phyloP scores from a whole-genome alignment of 1,140 invertebrate species.

The Drosophila kanapiae region DNA sequence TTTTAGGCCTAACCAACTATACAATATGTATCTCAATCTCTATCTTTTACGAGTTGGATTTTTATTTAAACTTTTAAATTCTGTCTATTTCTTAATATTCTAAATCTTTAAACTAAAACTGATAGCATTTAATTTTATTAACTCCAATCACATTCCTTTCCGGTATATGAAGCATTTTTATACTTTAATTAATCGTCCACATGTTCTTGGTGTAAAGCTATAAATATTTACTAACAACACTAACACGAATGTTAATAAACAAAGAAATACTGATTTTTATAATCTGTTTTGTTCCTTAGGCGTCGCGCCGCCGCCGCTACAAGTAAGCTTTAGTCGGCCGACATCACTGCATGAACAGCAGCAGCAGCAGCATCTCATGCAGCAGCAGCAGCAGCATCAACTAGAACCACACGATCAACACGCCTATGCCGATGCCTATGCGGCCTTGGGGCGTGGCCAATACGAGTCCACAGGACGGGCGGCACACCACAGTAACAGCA shows the following conservation, averaged over 20 bases:
- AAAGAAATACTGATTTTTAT: slow-evolving; percentile 3
- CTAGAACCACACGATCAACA: slow-evolving; percentile 70
- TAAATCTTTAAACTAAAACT: no score
- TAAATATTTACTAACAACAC: slow-evolving; percentile 16
- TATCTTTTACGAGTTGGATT: no score
- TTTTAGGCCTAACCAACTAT: no score
- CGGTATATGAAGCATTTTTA: neutral
- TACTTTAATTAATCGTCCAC: no score
- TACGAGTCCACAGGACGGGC: slow-evolving; percentile 85
- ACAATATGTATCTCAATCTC: no score
- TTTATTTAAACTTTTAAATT: no score
- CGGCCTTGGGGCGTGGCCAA: slow-evolving; percentile 87
- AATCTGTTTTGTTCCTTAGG: slow-evolving; percentile 79
- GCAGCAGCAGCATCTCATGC: slow-evolving; percentile 85
- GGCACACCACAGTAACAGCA: slow-evolving; percentile 83
- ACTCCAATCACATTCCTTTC: neutral
- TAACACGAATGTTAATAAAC: neutral
- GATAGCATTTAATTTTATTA: neutral
- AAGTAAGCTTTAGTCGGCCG: slow-evolving; percentile 86
- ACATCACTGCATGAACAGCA: slow-evolving; percentile 86
- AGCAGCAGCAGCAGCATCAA: slow-evolving; percentile 82
- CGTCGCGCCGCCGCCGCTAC: slow-evolving; percentile 89
- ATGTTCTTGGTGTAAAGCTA: neutral
- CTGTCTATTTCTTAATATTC: no score
- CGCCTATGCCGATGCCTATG: slow-evolving; percentile 87